Evolutionary conservation across 2,797 vertebrate species (phyloP).

Genomic region (Melanogrammus aeglefinus): DNA sequence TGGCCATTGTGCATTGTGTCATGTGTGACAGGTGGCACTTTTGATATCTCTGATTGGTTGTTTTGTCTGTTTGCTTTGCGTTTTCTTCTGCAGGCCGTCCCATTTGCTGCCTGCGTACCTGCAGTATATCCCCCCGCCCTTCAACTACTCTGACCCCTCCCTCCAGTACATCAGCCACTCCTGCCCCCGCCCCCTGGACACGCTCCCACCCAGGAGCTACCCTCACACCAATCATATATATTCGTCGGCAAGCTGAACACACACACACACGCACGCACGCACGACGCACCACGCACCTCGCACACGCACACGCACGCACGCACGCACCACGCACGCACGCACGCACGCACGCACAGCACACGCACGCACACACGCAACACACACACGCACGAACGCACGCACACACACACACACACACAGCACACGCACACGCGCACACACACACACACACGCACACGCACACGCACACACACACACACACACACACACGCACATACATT

Average conservation of each 20-base stretch:
- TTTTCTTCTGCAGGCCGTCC: slow-evolving; percentile 62
- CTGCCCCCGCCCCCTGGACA: slow-evolving; percentile 71
- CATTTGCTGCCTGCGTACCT: slow-evolving; percentile 64
- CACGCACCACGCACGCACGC: not conserved
- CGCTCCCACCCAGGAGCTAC: slow-evolving; percentile 52
- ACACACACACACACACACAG: not conserved
- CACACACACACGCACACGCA: not conserved
- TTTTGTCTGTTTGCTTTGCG: not conserved
- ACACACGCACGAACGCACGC: not conserved
- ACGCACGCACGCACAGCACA: not conserved
- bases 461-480: not conserved
- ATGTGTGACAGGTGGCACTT: not conserved
- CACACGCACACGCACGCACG: not conserved
- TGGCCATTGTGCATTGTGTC: not conserved
- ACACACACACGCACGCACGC: not conserved
- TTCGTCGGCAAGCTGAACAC: not conserved
- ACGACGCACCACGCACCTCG: no score
- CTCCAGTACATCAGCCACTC: slow-evolving; percentile 76
- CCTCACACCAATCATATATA: slow-evolving; percentile 3
- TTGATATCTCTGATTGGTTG: not conserved
- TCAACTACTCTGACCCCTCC: slow-evolving; percentile 73
- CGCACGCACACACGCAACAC: not conserved
- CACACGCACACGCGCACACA: not conserved
- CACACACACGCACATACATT: not conserved
- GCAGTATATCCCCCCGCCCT: slow-evolving; percentile 62